phyloP scores from a whole-genome alignment of 2,888 invertebrate genomes.

The Cephus nigrinus region DNA sequence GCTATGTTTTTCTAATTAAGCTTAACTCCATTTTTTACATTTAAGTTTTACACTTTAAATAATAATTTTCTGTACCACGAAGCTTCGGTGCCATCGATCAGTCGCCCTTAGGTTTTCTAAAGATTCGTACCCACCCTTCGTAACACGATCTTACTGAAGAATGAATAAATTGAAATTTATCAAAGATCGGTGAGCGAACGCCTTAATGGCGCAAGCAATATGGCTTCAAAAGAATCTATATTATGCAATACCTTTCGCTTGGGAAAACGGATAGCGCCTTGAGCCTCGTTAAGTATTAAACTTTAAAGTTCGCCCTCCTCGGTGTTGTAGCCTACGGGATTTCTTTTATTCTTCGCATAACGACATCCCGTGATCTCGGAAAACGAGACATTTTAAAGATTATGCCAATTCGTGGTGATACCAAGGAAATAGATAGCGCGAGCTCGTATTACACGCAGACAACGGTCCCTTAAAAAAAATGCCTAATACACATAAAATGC shows the following conservation, averaged over 20 bases:
- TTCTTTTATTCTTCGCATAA: conserved; percentile 41
- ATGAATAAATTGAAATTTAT: conserved; percentile 51
- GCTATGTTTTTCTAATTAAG: neutral
- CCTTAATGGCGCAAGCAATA: conserved; percentile 60
- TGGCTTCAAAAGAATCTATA: conserved; percentile 57
- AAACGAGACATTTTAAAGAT: conserved; percentile 63
- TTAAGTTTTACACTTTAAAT: neutral
- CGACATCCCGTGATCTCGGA: conserved; percentile 49
- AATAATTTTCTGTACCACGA: neutral
- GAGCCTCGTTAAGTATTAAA: conserved; percentile 62
- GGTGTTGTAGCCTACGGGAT: conserved; percentile 15
- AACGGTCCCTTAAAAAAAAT: neutral
- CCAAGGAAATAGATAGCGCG: neutral
- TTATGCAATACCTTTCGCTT: conserved; percentile 48
- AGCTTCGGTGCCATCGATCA: neutral
- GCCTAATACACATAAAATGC: neutral
- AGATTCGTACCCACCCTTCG: conserved; percentile 15
- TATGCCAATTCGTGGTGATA: conserved; percentile 53
- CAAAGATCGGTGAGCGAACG: conserved; percentile 49
- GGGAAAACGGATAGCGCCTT: conserved; percentile 31
- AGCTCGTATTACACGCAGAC: neutral
- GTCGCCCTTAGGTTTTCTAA: neutral
- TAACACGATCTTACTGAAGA: conserved; percentile 41
- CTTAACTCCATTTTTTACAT: neutral
- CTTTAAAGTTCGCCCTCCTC: conserved; percentile 47